Evolutionary conservation across 2,113 vertebrate genomes (phyloP), one percentile per base, ranked within the genome.

Genomic region (Misgurnus anguillicaudatus): DNA sequence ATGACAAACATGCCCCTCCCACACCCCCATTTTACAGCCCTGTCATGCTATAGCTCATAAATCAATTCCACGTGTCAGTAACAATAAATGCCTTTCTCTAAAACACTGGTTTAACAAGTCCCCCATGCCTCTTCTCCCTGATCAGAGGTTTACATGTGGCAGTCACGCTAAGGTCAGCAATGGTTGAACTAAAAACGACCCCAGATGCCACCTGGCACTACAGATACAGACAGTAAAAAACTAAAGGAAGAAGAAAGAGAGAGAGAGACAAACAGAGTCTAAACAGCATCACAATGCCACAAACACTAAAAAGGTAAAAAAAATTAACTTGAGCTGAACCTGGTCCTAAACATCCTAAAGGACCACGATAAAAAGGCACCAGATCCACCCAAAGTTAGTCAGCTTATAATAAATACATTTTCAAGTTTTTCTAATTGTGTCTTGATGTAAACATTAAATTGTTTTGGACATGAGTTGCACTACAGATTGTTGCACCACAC

Each of bases 251-350:
- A 13, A 60, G 65, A 67, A 62, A 10, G 60, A 11, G 55, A 42
- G 47, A 19, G 58, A 53, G 39, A 60, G 38, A 45, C 48, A 24
- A 42, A 60, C 9, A 75, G 85, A 85, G 83, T 70, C 76, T 70
- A 31, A 31, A 31, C 24, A 31, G 24, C 24, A 31, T 36, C 70
- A 67, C 89, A 75, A 58, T 51, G 84, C 79, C 74, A 14, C 16
- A 14, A 14, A 8, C 13, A 19, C 45, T 31, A 81, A 82, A 86
- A 16, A 81, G 85, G 81, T 85, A 89, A 92, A 91, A 92, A 91
- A 94, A 93, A 90, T 96, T 94, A 98, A 96, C 96, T 96, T 96
- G 92, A 90, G 89, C 92, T 97, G 95, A 97, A 95, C 95, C 94
- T 96, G 94, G 85, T 91, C 86, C 92, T 88, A 91, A 95, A 92